These are phyloP conservation scores for Harpagoxenus sublaevis DNA, from an alignment of 2,888 invertebrate genomes.

Conservation along the genomic window DNA sequence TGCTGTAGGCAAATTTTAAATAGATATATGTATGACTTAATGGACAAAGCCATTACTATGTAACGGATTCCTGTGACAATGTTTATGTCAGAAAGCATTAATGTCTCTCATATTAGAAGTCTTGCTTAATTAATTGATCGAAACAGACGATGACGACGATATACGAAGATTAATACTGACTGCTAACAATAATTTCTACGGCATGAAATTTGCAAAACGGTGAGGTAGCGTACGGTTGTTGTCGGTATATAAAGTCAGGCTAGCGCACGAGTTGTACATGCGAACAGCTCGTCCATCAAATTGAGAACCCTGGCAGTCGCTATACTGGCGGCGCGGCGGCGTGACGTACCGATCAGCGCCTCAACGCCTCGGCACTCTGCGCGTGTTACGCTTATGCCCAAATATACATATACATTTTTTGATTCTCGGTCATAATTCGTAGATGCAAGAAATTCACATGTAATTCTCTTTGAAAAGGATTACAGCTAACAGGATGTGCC, in stretches of 20 bases:
- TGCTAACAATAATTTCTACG: conserved; percentile 76
- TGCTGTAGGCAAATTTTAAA: neutral
- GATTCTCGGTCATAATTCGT: conserved; percentile 44
- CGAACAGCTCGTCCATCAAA: conserved; percentile 85
- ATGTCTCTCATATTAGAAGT: neutral
- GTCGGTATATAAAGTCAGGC: conserved; percentile 75
- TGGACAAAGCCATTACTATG: neutral
- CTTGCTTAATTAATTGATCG: conserved; percentile 63
- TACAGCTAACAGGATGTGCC: neutral
- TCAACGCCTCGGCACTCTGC: conserved; percentile 55
- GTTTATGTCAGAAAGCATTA: neutral
- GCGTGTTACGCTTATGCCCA: conserved; percentile 73
- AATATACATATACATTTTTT: conserved; percentile 58
- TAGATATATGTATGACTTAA: neutral
- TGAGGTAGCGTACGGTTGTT: conserved; percentile 80
- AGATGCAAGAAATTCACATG: conserved; percentile 51
- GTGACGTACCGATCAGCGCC: conserved; percentile 73
- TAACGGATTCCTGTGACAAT: neutral
- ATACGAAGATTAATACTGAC: conserved; percentile 76
- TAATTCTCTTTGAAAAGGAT: conserved; percentile 6
- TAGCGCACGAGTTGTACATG: conserved; percentile 77
- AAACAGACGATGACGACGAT: conserved; percentile 61
- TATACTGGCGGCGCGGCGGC: conserved; percentile 66
- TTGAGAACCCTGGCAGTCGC: conserved; percentile 74
- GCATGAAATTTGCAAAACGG: conserved; percentile 84